Base-by-base conservation (phyloP, 1,140 invertebrate species). In the Limonius californicus region DNA sequence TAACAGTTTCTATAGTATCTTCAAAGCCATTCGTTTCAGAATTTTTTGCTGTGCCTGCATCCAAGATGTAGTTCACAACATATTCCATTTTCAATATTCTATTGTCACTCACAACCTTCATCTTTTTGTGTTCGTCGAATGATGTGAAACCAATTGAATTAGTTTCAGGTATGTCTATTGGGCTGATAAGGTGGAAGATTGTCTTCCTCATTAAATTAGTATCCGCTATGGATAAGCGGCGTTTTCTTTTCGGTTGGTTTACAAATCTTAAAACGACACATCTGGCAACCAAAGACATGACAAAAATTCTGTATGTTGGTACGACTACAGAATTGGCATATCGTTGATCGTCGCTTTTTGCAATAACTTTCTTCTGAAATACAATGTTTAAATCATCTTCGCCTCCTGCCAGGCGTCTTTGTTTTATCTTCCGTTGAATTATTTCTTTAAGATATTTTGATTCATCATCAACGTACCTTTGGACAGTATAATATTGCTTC, bases 11-110 rank as follows among this genome's bases (percentile, higher is more conserved):
- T 6, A 11, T 14, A 42, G 19, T 35, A 14, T 54, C 15, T 19
- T 54, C 15, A 54, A 54, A 50, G 4, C 8, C 7, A 14, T 54
- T 6, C 20, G 2, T 7, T 8, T 12, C 7, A 20, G 43, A 35
- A n/a, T 61, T 1, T 4, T 1, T 20, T 35, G 9, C 0, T 20
- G n/a, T 23, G 39, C 20, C 14, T 11, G 11, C 9, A 19, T 20
- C 27, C 11, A n/a, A 9, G 54, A 6, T 54, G 16, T 59, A 23
- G 16, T 61, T 54, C 9, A 54, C 47, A 20, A 54, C 23, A 12
- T 23, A 8, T 23, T 61, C 59, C 47, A 61, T 61, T 42, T 61
- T 1, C 12, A 61, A 16, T 21, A 61, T 32, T 18, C 50, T 54
- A 21, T 32, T 11, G 21, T 61, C 30, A n/a, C 39, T 23, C n/a